Evolutionary conservation across 2,888 invertebrate species (phyloP), one percentile per base, ranked within the genome.

Genomic region (Cheilosia vernalis): DNA sequence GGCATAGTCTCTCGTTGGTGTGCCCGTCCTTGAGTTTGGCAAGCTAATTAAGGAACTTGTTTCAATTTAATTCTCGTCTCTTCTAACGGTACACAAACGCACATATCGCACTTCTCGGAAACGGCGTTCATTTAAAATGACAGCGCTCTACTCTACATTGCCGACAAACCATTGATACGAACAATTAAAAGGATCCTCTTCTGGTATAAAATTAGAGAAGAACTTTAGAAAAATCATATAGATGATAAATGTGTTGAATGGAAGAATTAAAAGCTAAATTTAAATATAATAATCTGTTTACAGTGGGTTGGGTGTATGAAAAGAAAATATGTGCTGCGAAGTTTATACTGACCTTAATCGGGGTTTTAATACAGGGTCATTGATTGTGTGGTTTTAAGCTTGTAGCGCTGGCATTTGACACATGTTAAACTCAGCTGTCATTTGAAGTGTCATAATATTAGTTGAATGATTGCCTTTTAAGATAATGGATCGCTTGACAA

Each of bases 11-110:
- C 51, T 47, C 19, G 33, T 60, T 70, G 2, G 33, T 21, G 27
- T 7, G 51, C 30, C 27, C 51, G 55, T 73, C 55, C 73, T 73
- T 63, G 63, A 73, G 73, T 55, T 73, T 19, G 47, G 33, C 53
- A 21, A 73, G 55, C 73, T 73, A 73, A 73, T 73, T 73, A 73
- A 53, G 27, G 64, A 74, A 74, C 63, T 74, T 74, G 40, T 74
- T 64, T 74, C 44, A 73, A 44, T 27, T 55, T 42, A 17, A 61
- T 61, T 17, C 40, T 40, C 27, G 30, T 19, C n/a, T 27, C 51
- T 19, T 33, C 42, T 19, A 40, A 49, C 1, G 19, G 15, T 10
- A 51, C 19, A 17, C 4, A 69, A n/a, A 19, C 21, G n/a, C 21
- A 21, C 15, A 21, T 19, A 53, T 21, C 24, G 13, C 51, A 72